These are phyloP conservation scores for Standfussiana lucernea DNA, from an alignment of 2,888 invertebrate species.

Conservation along the genomic window DNA sequence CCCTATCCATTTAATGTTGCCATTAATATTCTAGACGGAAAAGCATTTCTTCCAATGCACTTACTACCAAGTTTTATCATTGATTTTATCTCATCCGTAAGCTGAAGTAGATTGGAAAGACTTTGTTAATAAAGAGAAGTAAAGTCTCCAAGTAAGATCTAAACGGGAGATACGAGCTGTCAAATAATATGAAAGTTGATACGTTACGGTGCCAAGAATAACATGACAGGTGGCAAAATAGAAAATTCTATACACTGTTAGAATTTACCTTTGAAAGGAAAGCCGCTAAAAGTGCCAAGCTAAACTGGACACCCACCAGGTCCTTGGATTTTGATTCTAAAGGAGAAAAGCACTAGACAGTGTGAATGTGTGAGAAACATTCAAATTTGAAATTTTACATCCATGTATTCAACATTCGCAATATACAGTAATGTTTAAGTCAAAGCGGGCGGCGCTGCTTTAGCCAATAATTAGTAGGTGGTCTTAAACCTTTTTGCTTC, in stretches of 20 bases:
- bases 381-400: neutral
- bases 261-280: constrained; percentile 36
- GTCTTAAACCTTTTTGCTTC: neutral
- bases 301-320: neutral
- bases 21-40: constrained; percentile 48
- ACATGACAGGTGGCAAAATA: constrained; percentile 26
- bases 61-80: constrained; percentile 27
- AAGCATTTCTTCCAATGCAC: constrained; percentile 40
- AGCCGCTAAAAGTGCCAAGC: constrained; percentile 20
- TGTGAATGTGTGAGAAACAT: neutral
- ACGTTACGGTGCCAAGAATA: constrained; percentile 37
- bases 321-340: neutral
- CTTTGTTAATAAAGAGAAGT: constrained; percentile 43
- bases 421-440: neutral
- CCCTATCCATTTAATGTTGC: constrained; percentile 28
- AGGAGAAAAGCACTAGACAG: neutral
- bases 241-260: constrained; percentile 30
- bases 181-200: constrained; percentile 53
- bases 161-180: constrained; percentile 58
- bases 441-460: neutral
- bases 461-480: neutral
- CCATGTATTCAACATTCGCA: constrained; percentile 12
- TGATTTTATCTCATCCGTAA: constrained; percentile 66
- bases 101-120: constrained; percentile 60
- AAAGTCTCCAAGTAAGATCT: constrained; percentile 52